These are phyloP conservation scores for Circaetus cinerascens DNA, from an alignment of 2,113 vertebrate genomes.

Conservation along the genomic window DNA sequence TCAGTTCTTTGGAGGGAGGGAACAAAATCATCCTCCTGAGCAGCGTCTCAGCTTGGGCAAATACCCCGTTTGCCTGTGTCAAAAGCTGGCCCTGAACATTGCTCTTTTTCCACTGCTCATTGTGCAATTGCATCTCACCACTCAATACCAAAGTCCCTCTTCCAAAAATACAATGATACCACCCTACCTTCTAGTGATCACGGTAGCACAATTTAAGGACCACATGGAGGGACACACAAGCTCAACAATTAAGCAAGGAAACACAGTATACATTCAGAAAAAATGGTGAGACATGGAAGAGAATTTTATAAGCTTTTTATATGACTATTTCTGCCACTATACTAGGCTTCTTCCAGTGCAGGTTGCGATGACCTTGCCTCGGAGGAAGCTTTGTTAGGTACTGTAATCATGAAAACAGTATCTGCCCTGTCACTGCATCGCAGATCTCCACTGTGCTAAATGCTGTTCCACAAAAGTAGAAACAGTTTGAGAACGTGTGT, in stretches of 20 bases:
- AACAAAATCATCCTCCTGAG: neutral
- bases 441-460: neutral
- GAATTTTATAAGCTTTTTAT: neutral
- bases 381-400: neutral
- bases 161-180: neutral
- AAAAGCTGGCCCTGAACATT: neutral
- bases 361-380: neutral
- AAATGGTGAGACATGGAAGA: neutral
- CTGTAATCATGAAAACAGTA: neutral
- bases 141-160: neutral
- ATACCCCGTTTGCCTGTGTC: neutral
- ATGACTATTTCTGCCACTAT: neutral
- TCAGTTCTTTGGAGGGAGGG: neutral
- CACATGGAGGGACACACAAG: rapidly evolving
- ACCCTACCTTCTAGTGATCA: no score
- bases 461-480: neutral
- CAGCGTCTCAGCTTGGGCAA: neutral
- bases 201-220: neutral
- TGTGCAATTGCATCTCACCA: neutral
- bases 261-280: neutral
- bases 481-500: neutral
- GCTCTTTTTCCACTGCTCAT: neutral
- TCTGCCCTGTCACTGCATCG: neutral
- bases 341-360: neutral
- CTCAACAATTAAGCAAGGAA: neutral